A percentile compares a stretch with the other conserved stretches of the same genome.
Conservation (phyloP, 2,888 invertebrate genomes). For the Allophyes oxyacanthae region DNA sequence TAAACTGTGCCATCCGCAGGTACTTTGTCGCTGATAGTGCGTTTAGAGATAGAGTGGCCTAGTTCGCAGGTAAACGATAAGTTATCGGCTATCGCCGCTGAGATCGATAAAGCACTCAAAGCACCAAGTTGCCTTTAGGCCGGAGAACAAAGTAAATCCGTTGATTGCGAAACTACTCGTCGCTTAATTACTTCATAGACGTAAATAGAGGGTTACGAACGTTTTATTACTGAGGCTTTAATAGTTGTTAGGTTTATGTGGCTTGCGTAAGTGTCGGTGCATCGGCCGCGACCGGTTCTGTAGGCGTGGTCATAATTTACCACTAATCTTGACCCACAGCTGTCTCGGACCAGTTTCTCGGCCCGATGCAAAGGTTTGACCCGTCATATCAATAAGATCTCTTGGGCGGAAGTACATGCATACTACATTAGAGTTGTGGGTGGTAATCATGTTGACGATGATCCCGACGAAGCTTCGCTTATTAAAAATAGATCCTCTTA, state of each 20-base stretch:
- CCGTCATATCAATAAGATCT: conserved; percentile 68
- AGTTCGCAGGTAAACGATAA: conserved; percentile 79
- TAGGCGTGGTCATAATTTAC: conserved; percentile 74
- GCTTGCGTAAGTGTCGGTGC: conserved; percentile 73
- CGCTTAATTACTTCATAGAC: conserved; percentile 55
- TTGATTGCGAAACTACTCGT: conserved; percentile 36
- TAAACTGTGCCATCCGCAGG: conserved; percentile 67
- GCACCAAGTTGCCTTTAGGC: conserved; percentile 52
- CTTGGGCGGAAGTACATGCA: conserved; percentile 67
- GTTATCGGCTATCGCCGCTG: conserved; percentile 78
- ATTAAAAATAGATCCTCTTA: conserved; percentile 26
- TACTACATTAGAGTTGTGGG: conserved; percentile 60
- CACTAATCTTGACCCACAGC: conserved; percentile 87
- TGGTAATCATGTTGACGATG: conserved; percentile 54
- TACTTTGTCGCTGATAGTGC: conserved; percentile 62
- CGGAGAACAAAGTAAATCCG: conserved; percentile 48
- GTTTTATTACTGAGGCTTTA: conserved; percentile 51
- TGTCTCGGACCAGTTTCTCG: conserved; percentile 74
- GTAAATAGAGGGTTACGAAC: conserved; percentile 46
- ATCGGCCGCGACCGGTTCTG: conserved; percentile 80
- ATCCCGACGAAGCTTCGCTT: conserved; percentile 31
- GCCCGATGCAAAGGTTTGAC: conserved; percentile 64
- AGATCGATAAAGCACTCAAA: conserved; percentile 81
- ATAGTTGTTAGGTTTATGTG: conserved; percentile 62
- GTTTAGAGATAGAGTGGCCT: conserved; percentile 77